Evolutionary conservation across 2,113 vertebrate species (phyloP).

Genomic region (Columba livia): DNA sequence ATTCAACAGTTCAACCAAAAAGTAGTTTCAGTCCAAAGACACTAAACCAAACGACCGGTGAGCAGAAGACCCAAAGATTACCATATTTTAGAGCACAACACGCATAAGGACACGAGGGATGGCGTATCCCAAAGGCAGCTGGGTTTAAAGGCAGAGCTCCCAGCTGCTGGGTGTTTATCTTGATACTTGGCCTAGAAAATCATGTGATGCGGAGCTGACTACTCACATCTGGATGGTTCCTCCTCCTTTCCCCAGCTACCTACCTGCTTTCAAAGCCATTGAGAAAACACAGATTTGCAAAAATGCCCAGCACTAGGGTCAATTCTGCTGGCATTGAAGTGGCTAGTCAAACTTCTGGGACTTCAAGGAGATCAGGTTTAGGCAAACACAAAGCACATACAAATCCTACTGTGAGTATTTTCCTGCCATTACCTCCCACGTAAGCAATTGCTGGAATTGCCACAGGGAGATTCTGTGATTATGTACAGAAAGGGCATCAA

Average conservation of each 20-base stretch:
- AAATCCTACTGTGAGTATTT: slow-evolving; percentile 62
- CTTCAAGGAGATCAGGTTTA: slow-evolving; percentile 67
- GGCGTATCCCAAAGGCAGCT: background rate
- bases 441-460: slow-evolving; percentile 67
- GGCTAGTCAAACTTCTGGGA: slow-evolving; percentile 28
- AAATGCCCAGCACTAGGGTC: slow-evolving; percentile 29
- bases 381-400: slow-evolving; percentile 63
- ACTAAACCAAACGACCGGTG: background rate
- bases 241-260: background rate
- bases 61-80: background rate
- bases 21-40: background rate
- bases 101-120: background rate
- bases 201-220: background rate
- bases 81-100: background rate
- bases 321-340: background rate
- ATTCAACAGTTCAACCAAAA: background rate
- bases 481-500: slow-evolving; percentile 64
- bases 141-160: background rate
- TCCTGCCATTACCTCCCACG: slow-evolving; percentile 66
- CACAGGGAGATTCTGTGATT: slow-evolving; percentile 64
- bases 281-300: background rate
- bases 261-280: background rate
- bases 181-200: background rate
- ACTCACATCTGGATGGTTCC: background rate
- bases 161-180: background rate